These are phyloP conservation scores for Minunthozetes semirufus DNA, from an alignment of 2,888 invertebrate species.

Conservation along the genomic window DNA sequence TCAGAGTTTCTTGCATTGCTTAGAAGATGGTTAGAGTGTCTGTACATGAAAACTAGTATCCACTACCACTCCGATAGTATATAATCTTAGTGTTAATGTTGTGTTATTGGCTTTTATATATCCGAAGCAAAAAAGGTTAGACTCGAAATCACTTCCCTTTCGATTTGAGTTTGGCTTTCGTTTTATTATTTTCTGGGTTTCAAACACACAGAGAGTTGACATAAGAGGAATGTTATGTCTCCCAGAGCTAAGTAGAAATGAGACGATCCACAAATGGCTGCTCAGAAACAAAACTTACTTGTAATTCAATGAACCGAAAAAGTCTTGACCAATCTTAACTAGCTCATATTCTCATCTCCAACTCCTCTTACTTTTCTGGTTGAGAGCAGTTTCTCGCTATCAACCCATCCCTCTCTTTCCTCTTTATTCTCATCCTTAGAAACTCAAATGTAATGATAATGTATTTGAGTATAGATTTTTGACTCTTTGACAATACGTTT, in stretches of 20 bases:
- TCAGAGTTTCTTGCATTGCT: background rate
- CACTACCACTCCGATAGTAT: background rate
- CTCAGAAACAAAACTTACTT: conserved; percentile 8
- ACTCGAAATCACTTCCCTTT: conserved; percentile 24
- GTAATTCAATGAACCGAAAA: conserved; percentile 27
- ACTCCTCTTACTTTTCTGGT: background rate
- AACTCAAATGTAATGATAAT: background rate
- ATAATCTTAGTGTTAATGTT: conserved; percentile 21
- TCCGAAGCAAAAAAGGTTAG: background rate
- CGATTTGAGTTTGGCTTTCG: conserved; percentile 7
- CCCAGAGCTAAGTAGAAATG: background rate
- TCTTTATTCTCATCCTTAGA: background rate
- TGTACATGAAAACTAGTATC: background rate
- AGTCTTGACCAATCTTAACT: background rate
- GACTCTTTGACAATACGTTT: background rate
- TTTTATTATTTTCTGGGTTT: conserved; percentile 10
- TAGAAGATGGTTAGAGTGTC: background rate
- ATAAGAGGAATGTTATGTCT: conserved; percentile 11
- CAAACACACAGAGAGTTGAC: background rate
- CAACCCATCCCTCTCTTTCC: background rate
- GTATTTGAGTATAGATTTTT: background rate
- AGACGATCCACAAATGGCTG: background rate
- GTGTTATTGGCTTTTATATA: conserved; percentile 20
- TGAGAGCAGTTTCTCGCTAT: background rate
- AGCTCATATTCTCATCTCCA: background rate